Evolutionary conservation across 2,888 invertebrate genomes (phyloP), one percentile per base, ranked within the genome.

Genomic region (Limnephilus rhombicus): DNA sequence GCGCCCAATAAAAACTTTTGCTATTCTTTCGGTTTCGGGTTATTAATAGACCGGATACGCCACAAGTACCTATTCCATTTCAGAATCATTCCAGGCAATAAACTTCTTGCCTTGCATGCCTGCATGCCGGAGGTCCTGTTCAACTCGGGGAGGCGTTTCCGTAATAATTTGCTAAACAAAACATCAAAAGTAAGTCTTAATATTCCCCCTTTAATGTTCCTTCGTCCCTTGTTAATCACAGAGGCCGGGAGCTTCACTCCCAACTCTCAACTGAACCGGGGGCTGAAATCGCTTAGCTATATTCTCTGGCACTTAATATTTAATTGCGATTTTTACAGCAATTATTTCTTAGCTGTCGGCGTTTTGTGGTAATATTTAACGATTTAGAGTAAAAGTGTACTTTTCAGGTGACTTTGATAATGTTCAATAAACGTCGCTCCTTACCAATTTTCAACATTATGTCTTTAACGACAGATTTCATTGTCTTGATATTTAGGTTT

Each of bases 141-240:
- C n/a, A 86, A 86, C 86, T 85, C 41, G 86, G 15, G 29, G 45
- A 24, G 45, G 45, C 49, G 86, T 49, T 86, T 86, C 49, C 45
- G 9, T 86, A 86, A 86, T 86, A 86, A 86, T 86, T 89, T 89
- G 80, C 37, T 89, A 89, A 89, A 37, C n/a, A 89, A 80, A 89
- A 31, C 89, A 89, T 89, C 68, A 89, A 89, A 89, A 89, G 80
- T 89, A 89, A 89, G 80, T 89, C 86, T 86, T 86, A 86, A 86
- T 86, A 86, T 49, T 89, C 80, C 80, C 89, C 68, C 89, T 18
- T 68, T 31, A 68, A 68, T 89, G 68, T 31, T 80, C 15, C 37
- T 37, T 24, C 89, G 68, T 31, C 45, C 80, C 80, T 53, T 24
- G 34, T 34, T 34, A 68, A 37, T 89, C 31, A 68, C 68, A 37